Percentiles rank a stretch among this genome's conserved stretches.
Evolutionary conservation across 2,888 invertebrate species (phyloP).

Genomic region (Dusona sp.): DNA sequence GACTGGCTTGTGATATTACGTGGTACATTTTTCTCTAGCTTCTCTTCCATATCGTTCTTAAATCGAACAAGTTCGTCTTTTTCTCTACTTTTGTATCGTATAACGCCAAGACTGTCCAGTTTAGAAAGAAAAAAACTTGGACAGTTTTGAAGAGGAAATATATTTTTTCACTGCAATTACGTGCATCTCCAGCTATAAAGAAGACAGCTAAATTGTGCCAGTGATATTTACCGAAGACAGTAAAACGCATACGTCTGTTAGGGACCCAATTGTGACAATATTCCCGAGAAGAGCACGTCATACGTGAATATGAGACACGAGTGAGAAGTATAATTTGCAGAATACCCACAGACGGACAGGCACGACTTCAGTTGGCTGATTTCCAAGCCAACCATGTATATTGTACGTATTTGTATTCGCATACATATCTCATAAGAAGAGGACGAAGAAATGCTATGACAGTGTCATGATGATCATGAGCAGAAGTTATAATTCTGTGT

Average conservation of each 20-base stretch:
- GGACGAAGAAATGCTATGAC: conserved; percentile 21
- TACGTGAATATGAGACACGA: conserved; percentile 31
- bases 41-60: conserved; percentile 16
- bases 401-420: conserved; percentile 6
- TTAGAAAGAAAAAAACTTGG: conserved; percentile 6
- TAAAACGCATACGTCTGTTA: conserved; percentile 36
- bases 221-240: conserved; percentile 41
- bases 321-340: conserved; percentile 64
- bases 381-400: conserved; percentile 54
- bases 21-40: conserved; percentile 19
- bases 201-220: conserved; percentile 23
- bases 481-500: conserved; percentile 65
- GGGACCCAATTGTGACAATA: conserved; percentile 65
- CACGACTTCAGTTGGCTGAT: conserved; percentile 66
- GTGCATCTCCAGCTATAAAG: background rate
- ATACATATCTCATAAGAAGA: conserved; percentile 29
- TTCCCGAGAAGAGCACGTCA: background rate
- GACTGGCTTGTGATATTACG: conserved; percentile 41
- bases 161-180: background rate
- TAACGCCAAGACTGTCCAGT: conserved; percentile 18
- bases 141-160: conserved; percentile 19
- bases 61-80: conserved; percentile 56
- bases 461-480: conserved; percentile 40
- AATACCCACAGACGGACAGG: conserved; percentile 60
- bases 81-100: conserved; percentile 14